Evolutionary conservation across 64 coral and sea anemone species (phyloP).

Genomic region (Stichodactyla mertensii): DNA sequence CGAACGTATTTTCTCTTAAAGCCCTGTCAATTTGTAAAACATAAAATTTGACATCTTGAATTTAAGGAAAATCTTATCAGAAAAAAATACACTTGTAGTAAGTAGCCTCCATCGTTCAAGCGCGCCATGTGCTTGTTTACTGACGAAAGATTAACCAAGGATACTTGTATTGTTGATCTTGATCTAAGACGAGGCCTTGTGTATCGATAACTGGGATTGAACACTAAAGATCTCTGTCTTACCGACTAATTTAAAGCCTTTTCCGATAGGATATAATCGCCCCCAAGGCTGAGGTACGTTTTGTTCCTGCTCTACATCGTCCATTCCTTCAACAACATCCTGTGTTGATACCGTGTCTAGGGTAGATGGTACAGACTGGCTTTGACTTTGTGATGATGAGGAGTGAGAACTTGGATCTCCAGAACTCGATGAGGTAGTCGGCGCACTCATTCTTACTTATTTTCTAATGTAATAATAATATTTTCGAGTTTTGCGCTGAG

Average conservation of each 20-base stretch:
- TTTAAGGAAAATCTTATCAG: no score
- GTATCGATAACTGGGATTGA: neutral
- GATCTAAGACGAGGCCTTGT: neutral
- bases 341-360: conserved; percentile 53
- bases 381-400: conserved; percentile 44
- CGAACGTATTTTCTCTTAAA: neutral
- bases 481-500: no score
- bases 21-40: no score
- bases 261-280: conserved; percentile 50
- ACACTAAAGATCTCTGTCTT: neutral
- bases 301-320: conserved; percentile 32
- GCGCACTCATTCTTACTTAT: neutral
- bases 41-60: no score
- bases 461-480: no score
- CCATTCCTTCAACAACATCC: conserved; percentile 57
- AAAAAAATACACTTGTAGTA: no score
- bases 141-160: neutral
- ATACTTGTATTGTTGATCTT: no score
- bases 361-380: conserved; percentile 57
- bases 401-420: conserved; percentile 21
- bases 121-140: neutral
- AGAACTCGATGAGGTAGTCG: conserved; percentile 29
- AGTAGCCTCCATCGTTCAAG: neutral
- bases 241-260: conserved; percentile 61
- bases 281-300: conserved; percentile 29